Base-by-base conservation (phyloP, 2,888 invertebrate species). In the Sminthurides aquaticus region DNA sequence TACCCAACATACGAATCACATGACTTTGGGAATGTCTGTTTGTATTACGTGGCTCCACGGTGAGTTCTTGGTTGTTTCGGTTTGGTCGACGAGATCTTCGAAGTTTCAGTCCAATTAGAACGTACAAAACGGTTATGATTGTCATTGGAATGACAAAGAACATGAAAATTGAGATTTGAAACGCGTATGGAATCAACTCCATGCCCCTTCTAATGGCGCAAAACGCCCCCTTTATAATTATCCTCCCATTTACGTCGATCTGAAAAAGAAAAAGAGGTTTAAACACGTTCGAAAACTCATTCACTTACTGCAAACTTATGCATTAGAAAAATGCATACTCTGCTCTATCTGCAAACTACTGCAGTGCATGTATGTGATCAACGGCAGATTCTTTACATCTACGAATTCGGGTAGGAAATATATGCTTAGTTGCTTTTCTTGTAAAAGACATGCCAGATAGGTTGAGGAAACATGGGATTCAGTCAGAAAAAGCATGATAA, bases 131-230 rank as follows among this genome's bases (percentile, higher is more conserved):
- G 34, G 87, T 86, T 77, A 93, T 91, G 67, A 91, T 82, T 34
- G 88, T 88, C 90, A 93, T 91, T 1, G 92, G 93, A 54, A 87
- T 85, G 49, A 90, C 85, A 78, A 93, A 93, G 79, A 92, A 91
- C 75, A 91, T 80, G 76, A 67, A 71, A 88, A 85, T 74, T 87
- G 86, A 18, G 61, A 71, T 70, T 62, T 72, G 69, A 68, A 72
- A 72, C 49, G 74, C 70, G 54, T 72, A 71, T 15, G 74, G 72
- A 54, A 73, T 71, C 34, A 72, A 65, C 54, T 68, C 68, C 57
- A 69, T 61, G 8, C 43, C 43, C 8, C 8, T 5, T 34, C 67
- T 69, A 49, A 75, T 66, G 29, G 73, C 66, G 63, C 75, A 75
- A 69, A 69, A 71, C 52, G 74, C 72, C 52, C 73, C 71, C 60